phyloP scores from a whole-genome alignment of 2,113 vertebrate genomes.

The Chrysemys picta region DNA sequence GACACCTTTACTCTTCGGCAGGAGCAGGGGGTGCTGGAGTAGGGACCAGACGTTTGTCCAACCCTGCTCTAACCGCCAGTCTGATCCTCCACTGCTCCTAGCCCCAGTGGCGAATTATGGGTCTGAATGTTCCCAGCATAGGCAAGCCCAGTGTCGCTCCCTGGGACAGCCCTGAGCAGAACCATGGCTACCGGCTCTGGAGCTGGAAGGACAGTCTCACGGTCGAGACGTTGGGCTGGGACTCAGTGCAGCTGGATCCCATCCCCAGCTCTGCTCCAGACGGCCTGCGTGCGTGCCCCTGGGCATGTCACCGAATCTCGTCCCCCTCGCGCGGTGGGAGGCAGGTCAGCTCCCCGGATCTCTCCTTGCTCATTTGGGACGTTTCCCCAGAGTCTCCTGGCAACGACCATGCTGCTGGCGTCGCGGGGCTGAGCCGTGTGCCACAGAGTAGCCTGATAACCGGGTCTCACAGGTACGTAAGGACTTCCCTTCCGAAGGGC shows the following conservation, averaged over 20 bases:
- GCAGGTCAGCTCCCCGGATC: background rate
- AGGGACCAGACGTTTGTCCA: background rate
- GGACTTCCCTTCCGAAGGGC: background rate
- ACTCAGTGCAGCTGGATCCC: no score
- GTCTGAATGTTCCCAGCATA: background rate
- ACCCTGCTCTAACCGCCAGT: background rate
- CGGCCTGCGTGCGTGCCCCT: background rate
- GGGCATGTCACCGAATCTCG: background rate
- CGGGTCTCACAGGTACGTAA: background rate
- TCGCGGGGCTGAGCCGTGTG: background rate
- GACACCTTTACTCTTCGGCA: background rate
- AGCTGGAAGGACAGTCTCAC: no score
- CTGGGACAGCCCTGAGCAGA: no score
- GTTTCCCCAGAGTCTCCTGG: background rate
- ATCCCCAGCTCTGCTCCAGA: background rate
- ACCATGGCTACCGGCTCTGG: no score
- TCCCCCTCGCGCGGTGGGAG: background rate
- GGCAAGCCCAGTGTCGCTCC: background rate
- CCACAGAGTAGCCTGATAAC: background rate
- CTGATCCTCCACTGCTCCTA: background rate
- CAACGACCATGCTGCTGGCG: fast-evolving
- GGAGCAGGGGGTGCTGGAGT: background rate
- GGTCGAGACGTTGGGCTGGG: no score
- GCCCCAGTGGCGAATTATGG: background rate
- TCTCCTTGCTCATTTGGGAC: background rate